phyloP scores from a whole-genome alignment of 2,113 vertebrate species.

The Empidonax alnorum region DNA sequence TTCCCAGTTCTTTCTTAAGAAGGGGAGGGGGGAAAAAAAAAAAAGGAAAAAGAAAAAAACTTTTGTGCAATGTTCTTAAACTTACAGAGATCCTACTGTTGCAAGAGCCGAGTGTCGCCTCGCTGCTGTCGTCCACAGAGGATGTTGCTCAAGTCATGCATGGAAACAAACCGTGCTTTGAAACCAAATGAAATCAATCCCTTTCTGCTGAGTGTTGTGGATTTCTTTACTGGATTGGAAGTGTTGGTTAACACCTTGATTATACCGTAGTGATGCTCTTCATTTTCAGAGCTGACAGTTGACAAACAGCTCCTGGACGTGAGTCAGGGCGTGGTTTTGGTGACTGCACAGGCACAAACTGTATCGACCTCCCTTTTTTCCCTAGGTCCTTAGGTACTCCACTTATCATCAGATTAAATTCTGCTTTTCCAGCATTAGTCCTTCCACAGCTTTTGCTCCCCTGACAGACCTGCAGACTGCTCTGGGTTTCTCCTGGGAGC shows the following conservation, averaged over 20 bases:
- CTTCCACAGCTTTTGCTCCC: background rate
- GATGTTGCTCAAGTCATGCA: conserved; percentile 12
- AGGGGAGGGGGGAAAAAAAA: background rate
- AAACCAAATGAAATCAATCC: background rate
- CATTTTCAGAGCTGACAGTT: background rate
- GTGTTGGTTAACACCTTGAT: background rate
- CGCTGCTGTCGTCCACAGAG: background rate
- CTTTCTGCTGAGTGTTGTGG: background rate
- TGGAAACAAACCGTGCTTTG: background rate
- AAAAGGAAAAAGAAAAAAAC: background rate
- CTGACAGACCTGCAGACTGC: background rate
- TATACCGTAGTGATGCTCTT: background rate
- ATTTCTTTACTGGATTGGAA: background rate
- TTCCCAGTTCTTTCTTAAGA: conserved; percentile 2
- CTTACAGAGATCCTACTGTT: background rate
- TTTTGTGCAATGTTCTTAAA: conserved; percentile 4
- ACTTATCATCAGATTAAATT: background rate
- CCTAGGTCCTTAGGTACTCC: background rate
- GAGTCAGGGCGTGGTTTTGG: background rate
- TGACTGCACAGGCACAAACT: background rate
- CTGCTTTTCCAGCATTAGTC: background rate
- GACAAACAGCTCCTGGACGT: background rate
- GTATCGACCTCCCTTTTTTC: background rate
- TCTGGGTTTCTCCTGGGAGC: background rate
- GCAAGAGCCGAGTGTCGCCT: background rate